Conservation (phyloP, 2,113 vertebrate genomes). For the Lagopus muta region DNA sequence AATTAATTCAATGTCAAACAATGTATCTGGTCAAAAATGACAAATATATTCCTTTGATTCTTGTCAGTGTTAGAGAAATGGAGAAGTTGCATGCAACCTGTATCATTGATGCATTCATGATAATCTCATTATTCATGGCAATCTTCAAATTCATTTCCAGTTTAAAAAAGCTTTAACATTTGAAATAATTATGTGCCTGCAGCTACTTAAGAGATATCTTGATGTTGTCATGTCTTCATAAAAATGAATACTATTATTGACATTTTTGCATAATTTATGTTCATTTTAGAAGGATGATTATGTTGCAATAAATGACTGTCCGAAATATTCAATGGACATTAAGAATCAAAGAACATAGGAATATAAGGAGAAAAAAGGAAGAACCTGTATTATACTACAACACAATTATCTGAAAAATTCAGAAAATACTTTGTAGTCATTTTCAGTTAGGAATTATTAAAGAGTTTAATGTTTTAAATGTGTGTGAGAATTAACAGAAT, state of each 20-base stretch:
- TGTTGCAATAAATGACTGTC: neutral
- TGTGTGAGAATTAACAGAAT: neutral
- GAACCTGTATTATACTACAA: neutral
- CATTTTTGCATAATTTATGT: slow-evolving; percentile 54
- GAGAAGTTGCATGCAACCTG: neutral
- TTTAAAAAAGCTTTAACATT: neutral
- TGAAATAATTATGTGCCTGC: slow-evolving; percentile 37
- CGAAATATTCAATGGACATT: neutral
- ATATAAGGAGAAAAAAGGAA: neutral
- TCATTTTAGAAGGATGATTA: slow-evolving; percentile 1
- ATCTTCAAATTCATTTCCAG: neutral
- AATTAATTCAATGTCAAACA: neutral
- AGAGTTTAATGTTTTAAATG: neutral
- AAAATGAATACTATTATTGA: slow-evolving; percentile 57
- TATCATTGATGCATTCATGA: neutral
- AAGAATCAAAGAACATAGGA: neutral
- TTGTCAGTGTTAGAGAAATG: neutral
- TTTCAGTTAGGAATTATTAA: neutral
- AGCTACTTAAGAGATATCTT: slow-evolving; percentile 36
- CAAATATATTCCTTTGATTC: neutral
- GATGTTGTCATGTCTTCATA: slow-evolving; percentile 32
- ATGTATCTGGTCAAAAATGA: neutral
- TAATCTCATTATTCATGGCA: neutral
- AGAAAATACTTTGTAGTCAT: neutral
- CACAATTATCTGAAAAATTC: neutral